Percentiles rank a stretch among this genome's conserved stretches.
phyloP scores from a whole-genome alignment of 2,797 vertebrate genomes.

The Poecilia gillii region DNA sequence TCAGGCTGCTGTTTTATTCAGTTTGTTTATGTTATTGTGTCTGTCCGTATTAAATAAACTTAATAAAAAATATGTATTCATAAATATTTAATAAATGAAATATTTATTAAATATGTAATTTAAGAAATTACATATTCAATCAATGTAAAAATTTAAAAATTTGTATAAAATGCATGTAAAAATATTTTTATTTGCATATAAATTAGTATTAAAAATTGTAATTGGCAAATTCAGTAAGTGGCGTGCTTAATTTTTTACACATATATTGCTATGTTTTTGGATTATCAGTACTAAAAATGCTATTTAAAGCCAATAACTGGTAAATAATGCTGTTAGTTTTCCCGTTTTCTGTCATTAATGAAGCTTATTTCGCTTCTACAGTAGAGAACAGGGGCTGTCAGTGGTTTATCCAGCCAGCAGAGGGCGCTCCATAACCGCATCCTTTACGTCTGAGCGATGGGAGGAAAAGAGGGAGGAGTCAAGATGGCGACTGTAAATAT shows the following conservation, averaged over 20 bases:
- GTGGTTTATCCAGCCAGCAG: slow-evolving; percentile 3
- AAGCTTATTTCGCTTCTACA: background rate
- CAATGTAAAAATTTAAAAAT: too few species aligned
- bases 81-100: too few species aligned
- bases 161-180: too few species aligned
- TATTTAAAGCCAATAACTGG: background rate
- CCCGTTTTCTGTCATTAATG: background rate
- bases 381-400: background rate
- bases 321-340: background rate
- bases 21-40: background rate
- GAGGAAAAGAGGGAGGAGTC: background rate
- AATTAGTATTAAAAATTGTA: background rate
- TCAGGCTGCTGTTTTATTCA: background rate
- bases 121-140: too few species aligned
- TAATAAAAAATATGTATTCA: background rate
- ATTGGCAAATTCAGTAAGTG: background rate
- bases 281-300: background rate
- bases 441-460: background rate
- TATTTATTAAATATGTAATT: too few species aligned
- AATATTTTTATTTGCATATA: too few species aligned
- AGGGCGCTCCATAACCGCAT: slow-evolving; percentile 25
- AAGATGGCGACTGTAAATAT: slow-evolving; percentile 64
- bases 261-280: background rate
- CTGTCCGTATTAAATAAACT: background rate
- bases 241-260: too few species aligned